These are phyloP conservation scores for Pangasius larnaudii DNA, from an alignment of 2,797 vertebrate genomes.

Conservation along the genomic window DNA sequence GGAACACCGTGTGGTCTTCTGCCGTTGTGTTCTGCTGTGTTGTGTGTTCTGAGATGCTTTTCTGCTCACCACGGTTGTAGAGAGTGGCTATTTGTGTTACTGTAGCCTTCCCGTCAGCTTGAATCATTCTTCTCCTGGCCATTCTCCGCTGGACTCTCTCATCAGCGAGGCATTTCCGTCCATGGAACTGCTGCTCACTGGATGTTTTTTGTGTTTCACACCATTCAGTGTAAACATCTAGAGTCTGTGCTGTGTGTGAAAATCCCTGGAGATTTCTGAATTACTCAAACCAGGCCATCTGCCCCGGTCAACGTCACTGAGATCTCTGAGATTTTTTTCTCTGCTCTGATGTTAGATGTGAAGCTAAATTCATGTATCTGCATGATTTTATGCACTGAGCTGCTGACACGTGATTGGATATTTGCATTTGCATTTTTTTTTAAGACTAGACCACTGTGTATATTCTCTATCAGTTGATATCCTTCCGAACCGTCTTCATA, in stretches of 20 bases:
- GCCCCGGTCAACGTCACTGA: too few relatives aligned
- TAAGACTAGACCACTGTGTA: background rate
- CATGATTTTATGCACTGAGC: background rate
- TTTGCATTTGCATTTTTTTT: background rate
- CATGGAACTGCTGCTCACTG: too few relatives aligned
- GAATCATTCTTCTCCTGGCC: background rate
- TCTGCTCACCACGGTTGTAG: background rate
- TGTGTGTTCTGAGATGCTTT: background rate
- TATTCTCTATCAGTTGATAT: background rate
- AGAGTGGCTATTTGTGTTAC: background rate
- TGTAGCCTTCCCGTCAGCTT: background rate
- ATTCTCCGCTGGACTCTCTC: background rate
- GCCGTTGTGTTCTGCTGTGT: background rate
- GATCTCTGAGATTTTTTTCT: background rate
- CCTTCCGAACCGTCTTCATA: background rate
- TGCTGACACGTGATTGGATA: background rate
- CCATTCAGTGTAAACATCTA: background rate
- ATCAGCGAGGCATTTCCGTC: too few relatives aligned
- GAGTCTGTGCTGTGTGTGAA: too few relatives aligned
- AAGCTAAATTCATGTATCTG: too few relatives aligned
- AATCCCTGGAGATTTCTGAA: too few relatives aligned
- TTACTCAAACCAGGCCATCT: too few relatives aligned
- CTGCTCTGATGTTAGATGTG: background rate
- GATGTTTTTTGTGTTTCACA: background rate
- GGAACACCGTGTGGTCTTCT: background rate